phyloP scores from a whole-genome alignment of 2,113 vertebrate genomes.

The Labeo rohita region DNA sequence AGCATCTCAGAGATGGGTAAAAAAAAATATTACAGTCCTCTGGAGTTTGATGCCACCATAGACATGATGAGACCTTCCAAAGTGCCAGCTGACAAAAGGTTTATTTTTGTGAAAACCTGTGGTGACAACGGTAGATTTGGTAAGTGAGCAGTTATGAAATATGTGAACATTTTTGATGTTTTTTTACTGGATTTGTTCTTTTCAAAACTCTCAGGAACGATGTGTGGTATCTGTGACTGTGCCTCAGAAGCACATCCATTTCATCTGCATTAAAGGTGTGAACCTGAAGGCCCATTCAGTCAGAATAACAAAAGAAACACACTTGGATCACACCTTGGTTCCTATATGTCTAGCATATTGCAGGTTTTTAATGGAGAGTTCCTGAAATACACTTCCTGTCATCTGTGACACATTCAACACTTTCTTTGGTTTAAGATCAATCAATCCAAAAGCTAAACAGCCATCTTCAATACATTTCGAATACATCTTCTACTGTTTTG shows the following conservation, averaged over 20 bases:
- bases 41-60: constrained; percentile 80
- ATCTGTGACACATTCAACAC: neutral
- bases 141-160: constrained; percentile 18
- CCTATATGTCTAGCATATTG: neutral
- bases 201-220: neutral
- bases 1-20: constrained; percentile 77
- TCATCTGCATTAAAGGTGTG: neutral
- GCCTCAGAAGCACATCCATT: neutral
- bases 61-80: constrained; percentile 38
- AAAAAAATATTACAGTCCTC: constrained; percentile 34
- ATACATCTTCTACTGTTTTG: too few species aligned
- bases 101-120: constrained; percentile 79
- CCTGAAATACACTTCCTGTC: constrained; percentile 4
- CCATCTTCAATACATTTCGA: neutral
- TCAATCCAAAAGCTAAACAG: neutral
- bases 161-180: neutral
- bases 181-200: neutral
- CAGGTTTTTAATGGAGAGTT: neutral
- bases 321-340: neutral
- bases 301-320: neutral
- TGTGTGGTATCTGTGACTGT: neutral
- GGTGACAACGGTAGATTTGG: neutral
- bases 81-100: constrained; percentile 77
- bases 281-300: neutral
- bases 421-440: neutral